A percentile compares a stretch with the other conserved stretches of the same genome.
Conservation (phyloP, 2,797 vertebrate species). For the Artibeus lituratus region DNA sequence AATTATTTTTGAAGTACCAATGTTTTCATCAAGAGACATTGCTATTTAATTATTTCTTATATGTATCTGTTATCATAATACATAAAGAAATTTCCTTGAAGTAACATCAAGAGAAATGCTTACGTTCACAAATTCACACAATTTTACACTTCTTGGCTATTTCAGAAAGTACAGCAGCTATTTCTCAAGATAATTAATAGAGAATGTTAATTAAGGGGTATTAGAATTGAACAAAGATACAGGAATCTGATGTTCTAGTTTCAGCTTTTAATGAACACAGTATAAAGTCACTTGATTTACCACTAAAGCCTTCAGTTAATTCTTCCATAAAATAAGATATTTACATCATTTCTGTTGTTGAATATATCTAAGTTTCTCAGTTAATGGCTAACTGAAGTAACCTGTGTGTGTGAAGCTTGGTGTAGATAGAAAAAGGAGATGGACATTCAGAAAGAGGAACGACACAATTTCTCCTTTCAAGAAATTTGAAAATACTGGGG, state of each 20-base stretch:
- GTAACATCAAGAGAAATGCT: not conserved
- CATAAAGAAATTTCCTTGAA: not conserved
- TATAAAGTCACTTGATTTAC: not conserved
- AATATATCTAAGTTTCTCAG: not conserved
- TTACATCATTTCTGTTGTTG: not conserved
- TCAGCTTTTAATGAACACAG: not conserved
- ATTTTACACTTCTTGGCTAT: not conserved
- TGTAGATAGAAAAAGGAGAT: not conserved
- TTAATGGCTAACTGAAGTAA: not conserved
- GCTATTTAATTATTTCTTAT: constrained; percentile 7
- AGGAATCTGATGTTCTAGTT: not conserved
- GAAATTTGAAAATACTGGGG: not conserved
- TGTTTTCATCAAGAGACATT: no score
- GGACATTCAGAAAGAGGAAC: not conserved
- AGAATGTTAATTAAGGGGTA: not conserved
- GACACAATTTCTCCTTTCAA: not conserved
- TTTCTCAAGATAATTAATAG: not conserved
- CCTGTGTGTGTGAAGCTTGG: not conserved
- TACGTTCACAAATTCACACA: not conserved
- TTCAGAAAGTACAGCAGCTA: not conserved
- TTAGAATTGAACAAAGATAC: not conserved
- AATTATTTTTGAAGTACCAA: not conserved
- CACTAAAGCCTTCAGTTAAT: not conserved
- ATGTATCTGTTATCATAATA: not conserved
- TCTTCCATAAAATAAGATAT: not conserved